phyloP scores from a whole-genome alignment of 2,888 invertebrate species.

The Rhyacophila evoluta region DNA sequence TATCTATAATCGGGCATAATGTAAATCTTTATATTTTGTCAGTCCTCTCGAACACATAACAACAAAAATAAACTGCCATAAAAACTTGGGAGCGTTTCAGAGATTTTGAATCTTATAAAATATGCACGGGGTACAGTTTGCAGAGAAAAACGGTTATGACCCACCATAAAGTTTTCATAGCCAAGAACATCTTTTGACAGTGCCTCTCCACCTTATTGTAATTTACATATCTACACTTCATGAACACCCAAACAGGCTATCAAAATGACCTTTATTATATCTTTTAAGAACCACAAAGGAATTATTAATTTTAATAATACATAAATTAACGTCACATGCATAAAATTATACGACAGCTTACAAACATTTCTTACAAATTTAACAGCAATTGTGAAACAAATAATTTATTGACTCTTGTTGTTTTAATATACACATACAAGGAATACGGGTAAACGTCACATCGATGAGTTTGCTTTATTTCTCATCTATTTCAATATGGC shows the following conservation, averaged over 20 bases:
- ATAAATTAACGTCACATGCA: too few relatives aligned
- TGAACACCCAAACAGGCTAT: conserved; percentile 28
- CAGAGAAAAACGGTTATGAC: conserved; percentile 48
- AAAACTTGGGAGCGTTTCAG: neutral
- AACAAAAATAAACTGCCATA: conserved; percentile 29
- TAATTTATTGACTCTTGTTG: too few relatives aligned
- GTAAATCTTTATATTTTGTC: neutral
- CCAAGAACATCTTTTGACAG: conserved; percentile 44
- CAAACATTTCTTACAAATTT: too few relatives aligned
- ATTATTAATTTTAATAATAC: too few relatives aligned
- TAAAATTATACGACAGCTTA: too few relatives aligned
- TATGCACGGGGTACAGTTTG: conserved; percentile 26
- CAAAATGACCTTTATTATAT: neutral
- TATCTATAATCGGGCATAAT: neutral
- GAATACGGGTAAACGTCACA: too few relatives aligned
- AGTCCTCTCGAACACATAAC: neutral
- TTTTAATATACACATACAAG: too few relatives aligned
- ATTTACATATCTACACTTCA: conserved; percentile 46
- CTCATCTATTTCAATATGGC: too few relatives aligned
- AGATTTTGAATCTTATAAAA: conserved; percentile 36
- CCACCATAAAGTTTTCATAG: conserved; percentile 48
- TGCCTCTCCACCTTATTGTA: conserved; percentile 36
- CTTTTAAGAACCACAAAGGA: neutral
- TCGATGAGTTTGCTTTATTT: too few relatives aligned
- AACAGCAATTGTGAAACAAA: too few relatives aligned